Evolutionary conservation across 1,140 invertebrate species (phyloP).

Genomic region (Drosophila erecta): DNA sequence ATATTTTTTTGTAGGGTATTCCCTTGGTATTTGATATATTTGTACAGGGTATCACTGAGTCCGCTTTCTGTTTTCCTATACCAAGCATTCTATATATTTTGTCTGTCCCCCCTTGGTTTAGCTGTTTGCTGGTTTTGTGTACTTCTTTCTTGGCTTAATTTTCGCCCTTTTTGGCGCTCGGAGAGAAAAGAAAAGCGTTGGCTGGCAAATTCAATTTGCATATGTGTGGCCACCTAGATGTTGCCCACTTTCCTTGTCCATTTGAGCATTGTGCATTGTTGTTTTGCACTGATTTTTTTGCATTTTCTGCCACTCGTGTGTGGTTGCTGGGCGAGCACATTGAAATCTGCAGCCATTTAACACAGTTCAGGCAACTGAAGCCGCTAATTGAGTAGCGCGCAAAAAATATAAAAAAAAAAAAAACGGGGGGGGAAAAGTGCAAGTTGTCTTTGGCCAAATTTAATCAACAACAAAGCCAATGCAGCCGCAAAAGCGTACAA

Average conservation of each 20-base stretch:
- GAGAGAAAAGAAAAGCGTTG: constrained; percentile 59
- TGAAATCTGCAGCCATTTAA: constrained; percentile 68
- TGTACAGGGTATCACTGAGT: constrained; percentile 4
- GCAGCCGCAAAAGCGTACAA: constrained; percentile 32
- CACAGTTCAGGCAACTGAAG: constrained; percentile 58
- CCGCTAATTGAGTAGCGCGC: constrained; percentile 69
- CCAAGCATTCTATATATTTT: constrained; percentile 29
- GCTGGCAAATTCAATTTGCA: constrained; percentile 76
- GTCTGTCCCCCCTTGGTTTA: constrained; percentile 17
- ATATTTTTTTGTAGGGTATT: too few relatives aligned
- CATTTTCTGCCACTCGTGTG: not conserved
- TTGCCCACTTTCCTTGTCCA: constrained; percentile 36
- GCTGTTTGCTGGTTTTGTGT: constrained; percentile 16
- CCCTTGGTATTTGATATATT: too few relatives aligned
- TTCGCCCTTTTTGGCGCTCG: constrained; percentile 58
- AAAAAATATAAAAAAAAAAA: not conserved
- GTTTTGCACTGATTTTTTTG: not conserved
- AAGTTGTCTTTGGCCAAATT: constrained; percentile 51
- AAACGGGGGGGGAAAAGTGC: not conserved
- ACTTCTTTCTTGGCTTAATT: constrained; percentile 73
- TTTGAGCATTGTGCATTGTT: constrained; percentile 14
- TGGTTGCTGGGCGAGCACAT: constrained; percentile 17
- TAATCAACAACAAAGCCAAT: constrained; percentile 59
- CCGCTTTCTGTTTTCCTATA: not conserved
- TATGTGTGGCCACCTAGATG: constrained; percentile 59